Evolutionary conservation across 2,113 vertebrate species (phyloP), one percentile per base, ranked within the genome.

Genomic region (Pollimyrus isidori): DNA sequence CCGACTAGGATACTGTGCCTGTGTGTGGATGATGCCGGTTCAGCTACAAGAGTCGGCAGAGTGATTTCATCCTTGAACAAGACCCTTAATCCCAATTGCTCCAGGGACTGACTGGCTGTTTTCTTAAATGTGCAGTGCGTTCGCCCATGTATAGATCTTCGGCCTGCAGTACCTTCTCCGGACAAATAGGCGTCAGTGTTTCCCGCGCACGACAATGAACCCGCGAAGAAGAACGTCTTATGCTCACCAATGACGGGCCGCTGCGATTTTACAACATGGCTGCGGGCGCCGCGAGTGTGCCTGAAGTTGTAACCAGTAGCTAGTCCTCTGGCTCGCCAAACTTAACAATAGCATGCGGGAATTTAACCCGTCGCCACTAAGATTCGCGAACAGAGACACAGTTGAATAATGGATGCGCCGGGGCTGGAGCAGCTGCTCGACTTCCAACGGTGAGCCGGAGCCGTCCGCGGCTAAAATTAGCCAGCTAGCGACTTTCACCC

Each of bases 361-460:
- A 88, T 49, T 19, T 23, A 45, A n/a, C 39, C 11, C 53, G 13
- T 46, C 58, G 65, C n/a, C 90, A 85, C 58, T 45, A 46, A 35
- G n/a, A 84, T 88, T 52, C 7, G 69, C 17, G 39, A 69, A 62
- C 21, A 86, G 73, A 42, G 48, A 86, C 49, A 73, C n/a, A 35
- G 73, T 39, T 80, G 49, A 73, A 88, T 50, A 30, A 96, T 96
- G 96, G 96, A 96, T 93, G 93, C 94, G 88, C 94, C 93, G 91
- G 94, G 93, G 80, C 93, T 95, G 88, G 95, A 96, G 89, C 95
- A 96, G 91, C 95, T 96, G 94, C 95, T 96, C 91, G 95, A 96
- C 93, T 96, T 96, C 92, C 95, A 94, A 92, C 95, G 96, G 96
- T 96, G 94, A 96, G 83, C 26, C n/a, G 7, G 17, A 53, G n/a